A percentile compares a stretch with the other conserved stretches of the same genome.
Conservation (phyloP, 2,888 invertebrate species). For the Lymantria dispar region DNA sequence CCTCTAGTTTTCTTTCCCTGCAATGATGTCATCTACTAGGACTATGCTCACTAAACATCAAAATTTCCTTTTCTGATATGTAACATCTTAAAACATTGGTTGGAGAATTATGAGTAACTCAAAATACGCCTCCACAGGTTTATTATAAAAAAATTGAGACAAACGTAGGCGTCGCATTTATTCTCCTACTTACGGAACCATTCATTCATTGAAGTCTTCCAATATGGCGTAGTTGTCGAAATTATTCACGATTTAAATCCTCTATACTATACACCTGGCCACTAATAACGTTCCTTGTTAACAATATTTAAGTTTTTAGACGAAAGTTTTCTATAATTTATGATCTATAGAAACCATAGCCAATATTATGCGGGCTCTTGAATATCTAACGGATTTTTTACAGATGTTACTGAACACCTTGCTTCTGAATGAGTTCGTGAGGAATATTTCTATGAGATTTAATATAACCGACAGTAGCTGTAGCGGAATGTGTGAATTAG, state of each 20-base stretch:
- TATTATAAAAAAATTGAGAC: no score
- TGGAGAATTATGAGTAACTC: no score
- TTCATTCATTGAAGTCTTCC: no score
- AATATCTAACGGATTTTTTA: constrained; percentile 51
- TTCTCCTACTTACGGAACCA: no score
- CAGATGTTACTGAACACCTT: constrained; percentile 69
- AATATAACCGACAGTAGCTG: constrained; percentile 9
- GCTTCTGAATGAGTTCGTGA: constrained; percentile 16
- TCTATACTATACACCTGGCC: constrained; percentile 28
- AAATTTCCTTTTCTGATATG: no score
- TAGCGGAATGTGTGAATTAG: not conserved
- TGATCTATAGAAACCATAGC: constrained; percentile 22
- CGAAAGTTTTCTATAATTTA: constrained; percentile 39
- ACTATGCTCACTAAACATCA: no score
- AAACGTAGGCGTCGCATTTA: no score
- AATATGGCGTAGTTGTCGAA: no score
- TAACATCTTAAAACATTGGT: no score
- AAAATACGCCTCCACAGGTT: no score
- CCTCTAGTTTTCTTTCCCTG: no score
- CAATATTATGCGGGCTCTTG: constrained; percentile 36
- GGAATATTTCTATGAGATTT: constrained; percentile 20
- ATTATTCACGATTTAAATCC: constrained; percentile 3
- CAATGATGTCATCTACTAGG: no score
- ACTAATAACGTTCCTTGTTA: constrained; percentile 25
- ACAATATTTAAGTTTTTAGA: constrained; percentile 12